Conservation (phyloP, 2,888 invertebrate genomes). For the Zele albiditarsus region DNA sequence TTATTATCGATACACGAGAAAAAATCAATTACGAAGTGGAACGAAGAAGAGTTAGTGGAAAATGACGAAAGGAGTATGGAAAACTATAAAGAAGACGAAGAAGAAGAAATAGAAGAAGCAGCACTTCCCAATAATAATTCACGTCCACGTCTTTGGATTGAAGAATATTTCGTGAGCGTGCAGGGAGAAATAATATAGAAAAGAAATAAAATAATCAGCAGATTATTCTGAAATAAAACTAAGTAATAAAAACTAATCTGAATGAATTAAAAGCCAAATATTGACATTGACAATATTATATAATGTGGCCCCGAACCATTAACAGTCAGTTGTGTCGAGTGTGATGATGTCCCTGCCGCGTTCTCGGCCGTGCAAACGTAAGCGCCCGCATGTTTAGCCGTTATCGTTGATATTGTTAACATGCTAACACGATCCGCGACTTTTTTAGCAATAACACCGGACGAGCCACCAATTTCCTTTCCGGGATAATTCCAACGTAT, state of each 20-base stretch:
- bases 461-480: conserved; percentile 69
- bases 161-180: conserved; percentile 4
- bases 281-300: background rate
- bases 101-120: conserved; percentile 13
- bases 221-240: background rate
- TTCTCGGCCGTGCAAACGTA: conserved; percentile 74
- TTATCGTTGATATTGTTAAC: conserved; percentile 81
- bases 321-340: conserved; percentile 71
- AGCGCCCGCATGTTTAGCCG: conserved; percentile 73
- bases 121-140: conserved; percentile 11
- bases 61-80: conserved; percentile 4
- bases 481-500: conserved; percentile 80
- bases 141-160: conserved; percentile 18
- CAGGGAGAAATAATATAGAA: background rate
- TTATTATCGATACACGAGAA: background rate
- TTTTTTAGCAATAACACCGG: conserved; percentile 70
- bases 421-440: conserved; percentile 77
- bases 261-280: background rate
- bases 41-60: conserved; percentile 16
- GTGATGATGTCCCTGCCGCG: conserved; percentile 70
- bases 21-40: conserved; percentile 1
- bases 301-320: conserved; percentile 70
- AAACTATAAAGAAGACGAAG: background rate
- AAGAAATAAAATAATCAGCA: too few species aligned
- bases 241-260: background rate